Base-by-base conservation (phyloP, 2,888 invertebrate genomes). In the Pammene aurita region DNA sequence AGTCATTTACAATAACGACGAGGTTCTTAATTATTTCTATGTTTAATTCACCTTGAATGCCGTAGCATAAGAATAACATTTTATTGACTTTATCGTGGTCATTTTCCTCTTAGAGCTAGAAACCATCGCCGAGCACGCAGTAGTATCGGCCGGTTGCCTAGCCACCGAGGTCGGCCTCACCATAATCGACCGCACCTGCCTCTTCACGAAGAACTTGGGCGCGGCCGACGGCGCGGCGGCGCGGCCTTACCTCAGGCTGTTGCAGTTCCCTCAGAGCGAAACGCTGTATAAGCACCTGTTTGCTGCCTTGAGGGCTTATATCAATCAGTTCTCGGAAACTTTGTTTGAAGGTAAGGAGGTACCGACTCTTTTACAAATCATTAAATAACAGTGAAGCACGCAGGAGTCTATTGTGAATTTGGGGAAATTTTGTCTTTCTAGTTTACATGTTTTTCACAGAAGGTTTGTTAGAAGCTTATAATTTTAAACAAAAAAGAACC, bases 231-330 rank as follows among this genome's bases (percentile, higher is more conserved):
- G 95, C 46, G 95, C 96, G 75, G 94, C 98, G 26, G 96, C 98
- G 58, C 95, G 96, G 72, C 95, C 98, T 46, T 97, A 98, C 84
- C 87, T 98, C 64, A 95, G 95, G n/a, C 95, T 98, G 76, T 93
- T 98, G 64, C 96, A 97, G 87, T 94, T 96, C 52, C 97, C 97
- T 1, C 98, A 98, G 83, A 98, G 98, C 56, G 98, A 99, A 85
- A 95, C 94, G 4, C 92, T 99, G 56, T 96, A 98, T 76, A 96
- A 96, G 77, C 98, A 99, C 81, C 95, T 98, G 18, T 98, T 99
- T 85, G 98, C 98, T 1, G 96, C 98, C 0, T 89, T 99, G 60
- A 94, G 98, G 74, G 96, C 97, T 0, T 98, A 98, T 82, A 96
- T 99, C 68, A 98, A 97, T 84, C 96, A 97, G 87, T 97, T 97